Evolutionary conservation across 2,113 vertebrate species (phyloP), one percentile per base, ranked within the genome.

Genomic region (Lophochroa leadbeateri): DNA sequence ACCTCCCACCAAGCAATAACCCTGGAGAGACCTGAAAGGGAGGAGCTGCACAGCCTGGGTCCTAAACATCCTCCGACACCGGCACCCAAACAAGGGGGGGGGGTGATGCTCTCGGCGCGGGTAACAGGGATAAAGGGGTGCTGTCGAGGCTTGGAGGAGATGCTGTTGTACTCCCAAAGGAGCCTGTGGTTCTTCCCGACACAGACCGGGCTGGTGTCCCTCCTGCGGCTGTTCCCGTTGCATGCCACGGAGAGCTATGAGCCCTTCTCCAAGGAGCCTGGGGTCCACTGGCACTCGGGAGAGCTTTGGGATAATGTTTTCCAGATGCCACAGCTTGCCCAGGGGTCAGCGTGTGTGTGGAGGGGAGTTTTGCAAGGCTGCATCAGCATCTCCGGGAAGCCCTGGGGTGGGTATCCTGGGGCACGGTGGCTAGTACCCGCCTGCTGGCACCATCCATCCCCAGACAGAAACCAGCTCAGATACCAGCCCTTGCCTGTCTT

Each of bases 1-100:
- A 87, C 95, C 97, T 97, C 96, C 96, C 96, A 96, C 96, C 95
- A 97, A 95, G 96, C 74, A 95, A 94, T 92, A 95, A 94, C 93
- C 95, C 96, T 80, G 93, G 60, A 94, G 94, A 96, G 95, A 96
- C 96, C 96, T 82, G 92, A 65, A 90, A 95, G 92, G 92, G 92
- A 97, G 95, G 94, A 92, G 92, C 80, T 46, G 74, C 60, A 4
- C 72, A 69, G 68, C 92, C 91, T 9, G 95, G 98, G 98, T 98
- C 98, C 98, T 97, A 97, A 96, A 92, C 96, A 95, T 91, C 96
- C 82, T 76, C 96, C 25, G 24, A n/a, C 60, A 53, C 52, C 10
- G 3, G 74, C 86, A 79, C 67, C 69, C 61, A 27, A 58, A 63
- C 0, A 18, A 85, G 44, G 82, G 67, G 88, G 88, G 47, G 8